Evolutionary conservation across 2,113 vertebrate species (phyloP).

Genomic region (Daubentonia madagascariensis): DNA sequence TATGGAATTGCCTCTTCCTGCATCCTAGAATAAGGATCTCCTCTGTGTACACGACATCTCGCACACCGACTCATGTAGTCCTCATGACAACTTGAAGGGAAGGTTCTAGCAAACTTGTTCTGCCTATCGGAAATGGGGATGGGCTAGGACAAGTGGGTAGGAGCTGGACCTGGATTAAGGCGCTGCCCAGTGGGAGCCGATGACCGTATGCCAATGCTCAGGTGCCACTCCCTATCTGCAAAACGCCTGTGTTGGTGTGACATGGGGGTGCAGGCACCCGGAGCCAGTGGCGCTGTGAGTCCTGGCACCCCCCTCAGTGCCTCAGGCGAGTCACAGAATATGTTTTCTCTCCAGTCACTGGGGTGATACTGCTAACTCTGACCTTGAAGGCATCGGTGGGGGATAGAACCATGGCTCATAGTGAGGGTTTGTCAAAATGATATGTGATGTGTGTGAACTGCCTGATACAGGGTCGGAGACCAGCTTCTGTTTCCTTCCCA

Average conservation of each 20-base stretch:
- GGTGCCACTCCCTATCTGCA: not conserved
- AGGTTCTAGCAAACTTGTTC: not conserved
- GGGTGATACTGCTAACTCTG: not conserved
- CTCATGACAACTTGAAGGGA: not conserved
- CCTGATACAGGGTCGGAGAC: fast-evolving
- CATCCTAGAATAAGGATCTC: not conserved
- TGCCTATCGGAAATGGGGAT: too few species aligned
- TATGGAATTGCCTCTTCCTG: not conserved
- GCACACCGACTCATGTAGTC: not conserved
- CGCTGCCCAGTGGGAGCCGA: fast-evolving
- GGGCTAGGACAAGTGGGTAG: too few species aligned
- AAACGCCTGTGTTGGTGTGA: not conserved
- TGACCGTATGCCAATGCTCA: not conserved
- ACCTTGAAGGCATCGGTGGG: not conserved
- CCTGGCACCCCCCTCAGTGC: not conserved
- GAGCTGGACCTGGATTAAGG: not conserved
- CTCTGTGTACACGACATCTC: not conserved
- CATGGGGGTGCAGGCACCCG: not conserved
- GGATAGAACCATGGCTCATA: fast-evolving
- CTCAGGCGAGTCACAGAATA: too few species aligned
- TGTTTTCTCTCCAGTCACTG: not conserved
- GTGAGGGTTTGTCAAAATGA: not conserved
- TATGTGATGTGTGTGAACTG: too few species aligned
- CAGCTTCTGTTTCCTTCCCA: not conserved
- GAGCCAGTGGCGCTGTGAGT: not conserved